Base-by-base conservation (phyloP, 2,797 vertebrate species). In the Chiroxiphia lanceolata region DNA sequence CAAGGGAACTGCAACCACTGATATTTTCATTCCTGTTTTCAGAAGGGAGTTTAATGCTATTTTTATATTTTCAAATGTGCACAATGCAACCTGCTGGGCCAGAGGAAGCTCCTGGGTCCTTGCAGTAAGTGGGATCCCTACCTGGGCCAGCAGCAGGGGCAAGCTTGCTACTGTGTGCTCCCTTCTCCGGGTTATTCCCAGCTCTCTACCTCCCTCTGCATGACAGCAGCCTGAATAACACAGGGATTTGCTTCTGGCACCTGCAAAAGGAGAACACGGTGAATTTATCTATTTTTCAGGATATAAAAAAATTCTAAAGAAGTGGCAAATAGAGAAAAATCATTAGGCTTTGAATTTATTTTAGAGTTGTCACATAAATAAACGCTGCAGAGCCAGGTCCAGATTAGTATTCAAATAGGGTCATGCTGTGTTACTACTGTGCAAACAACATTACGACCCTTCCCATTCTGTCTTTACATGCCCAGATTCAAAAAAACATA, bases 191-290 rank as follows among this genome's bases (percentile, higher is more conserved):
- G 40, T 57, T 68, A 56, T 90, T 80, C 61, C 68, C 98, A 98
- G 95, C 98, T 98, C 86, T 98, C 98, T 94, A 98, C 90, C 97
- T 98, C 99, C 97, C 96, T 98, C 97, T 98, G 98, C 97, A 98
- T 13, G 93, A 97, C 91, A 85, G 98, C 97, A 56, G 97, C 97
- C 89, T 96, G 97, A 96, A 98, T 96, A 91, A 90, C 96, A 96
- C 98, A 83, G 15, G 97, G 92, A 61, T 97, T 96, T 51, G 96
- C 89, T 89, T 93, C 94, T 2, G 97, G 50, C 82, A 98, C 98
- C 98, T 98, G 88, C 59, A 91, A 87, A 77, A 5, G 8, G 21
- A 59, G 13, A 2, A 3, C 6, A 11, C 1, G 10, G 11, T 20
- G n/a, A 65, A 33, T 2, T 40, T 33, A 45, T 13, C 10, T 57